These are phyloP conservation scores for Lepidothrix coronata DNA, from an alignment of 2,113 vertebrate genomes.

Conservation along the genomic window DNA sequence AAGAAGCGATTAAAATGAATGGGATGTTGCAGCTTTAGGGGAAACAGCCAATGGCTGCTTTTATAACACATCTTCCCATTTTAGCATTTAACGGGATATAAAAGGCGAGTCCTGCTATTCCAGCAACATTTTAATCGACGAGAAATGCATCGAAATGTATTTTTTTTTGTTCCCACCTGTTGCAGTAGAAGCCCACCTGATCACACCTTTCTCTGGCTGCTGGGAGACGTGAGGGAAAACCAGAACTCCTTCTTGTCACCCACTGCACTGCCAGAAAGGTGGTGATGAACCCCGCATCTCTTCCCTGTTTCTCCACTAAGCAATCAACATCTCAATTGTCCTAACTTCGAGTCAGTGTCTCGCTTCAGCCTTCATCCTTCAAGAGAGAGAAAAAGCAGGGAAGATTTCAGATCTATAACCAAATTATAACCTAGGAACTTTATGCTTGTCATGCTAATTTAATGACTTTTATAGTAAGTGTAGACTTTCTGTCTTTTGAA, in stretches of 20 bases:
- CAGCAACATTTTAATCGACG: neutral
- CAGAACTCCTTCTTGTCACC: neutral
- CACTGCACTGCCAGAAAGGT: neutral
- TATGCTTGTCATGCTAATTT: slow-evolving; percentile 69
- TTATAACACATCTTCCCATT: neutral
- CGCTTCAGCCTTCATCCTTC: slow-evolving; percentile 26
- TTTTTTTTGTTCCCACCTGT: slow-evolving; percentile 34
- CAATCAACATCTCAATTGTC: neutral
- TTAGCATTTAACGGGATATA: neutral
- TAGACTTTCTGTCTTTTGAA: slow-evolving; percentile 73
- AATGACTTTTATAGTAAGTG: slow-evolving; percentile 71
- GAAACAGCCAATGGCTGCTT: neutral
- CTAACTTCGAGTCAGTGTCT: neutral
- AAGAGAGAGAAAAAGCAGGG: slow-evolving; percentile 24
- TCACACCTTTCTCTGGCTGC: neutral
- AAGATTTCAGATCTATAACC: slow-evolving; percentile 67
- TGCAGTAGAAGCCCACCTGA: neutral
- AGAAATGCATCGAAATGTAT: neutral
- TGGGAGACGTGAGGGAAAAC: neutral
- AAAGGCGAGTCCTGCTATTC: neutral
- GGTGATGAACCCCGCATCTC: neutral
- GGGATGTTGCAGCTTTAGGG: neutral
- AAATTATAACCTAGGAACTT: slow-evolving; percentile 70
- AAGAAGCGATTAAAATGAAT: neutral
- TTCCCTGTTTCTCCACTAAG: neutral